Conservation (phyloP, 2,888 invertebrate genomes). For the Phoronis australis region DNA sequence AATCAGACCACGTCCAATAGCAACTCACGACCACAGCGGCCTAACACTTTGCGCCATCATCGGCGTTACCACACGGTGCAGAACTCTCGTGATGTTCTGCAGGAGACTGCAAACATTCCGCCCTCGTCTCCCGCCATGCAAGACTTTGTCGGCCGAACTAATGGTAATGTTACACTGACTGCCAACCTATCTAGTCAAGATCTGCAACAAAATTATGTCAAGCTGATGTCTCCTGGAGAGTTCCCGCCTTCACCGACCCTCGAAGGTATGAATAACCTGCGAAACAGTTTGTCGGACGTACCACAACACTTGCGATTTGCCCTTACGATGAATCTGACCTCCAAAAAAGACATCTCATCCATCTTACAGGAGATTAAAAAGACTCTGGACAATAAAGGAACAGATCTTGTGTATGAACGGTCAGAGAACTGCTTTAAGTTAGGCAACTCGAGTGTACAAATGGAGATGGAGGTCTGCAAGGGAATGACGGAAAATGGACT, state of each 20-base stretch:
- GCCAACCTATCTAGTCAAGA: not conserved
- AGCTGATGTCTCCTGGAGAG: slow-evolving; percentile 1
- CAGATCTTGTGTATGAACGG: slow-evolving; percentile 14
- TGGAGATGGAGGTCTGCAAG: slow-evolving; percentile 75
- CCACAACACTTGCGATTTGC: slow-evolving; percentile 5
- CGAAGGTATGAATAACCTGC: slow-evolving; percentile 5
- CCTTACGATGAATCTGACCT: slow-evolving; percentile 5
- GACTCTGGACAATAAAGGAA: slow-evolving; percentile 65
- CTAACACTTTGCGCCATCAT: not conserved
- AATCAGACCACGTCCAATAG: not conserved
- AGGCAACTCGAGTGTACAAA: slow-evolving; percentile 78
- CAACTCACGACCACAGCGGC: not conserved
- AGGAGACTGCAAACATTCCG: not conserved
- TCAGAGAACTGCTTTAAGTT: slow-evolving; percentile 58
- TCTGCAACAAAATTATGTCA: not conserved
- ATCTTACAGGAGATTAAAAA: slow-evolving; percentile 73
- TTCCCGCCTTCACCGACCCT: not conserved
- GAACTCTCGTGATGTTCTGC: not conserved
- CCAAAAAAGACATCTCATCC: slow-evolving; percentile 47
- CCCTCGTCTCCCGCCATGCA: not conserved
- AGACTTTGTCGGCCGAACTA: no score
- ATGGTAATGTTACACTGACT: no score
- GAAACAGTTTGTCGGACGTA: slow-evolving; percentile 10
- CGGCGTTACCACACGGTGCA: not conserved
- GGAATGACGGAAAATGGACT: slow-evolving; percentile 64